phyloP scores from a whole-genome alignment of 2,888 invertebrate genomes.

The Melangyna quadrimaculata region DNA sequence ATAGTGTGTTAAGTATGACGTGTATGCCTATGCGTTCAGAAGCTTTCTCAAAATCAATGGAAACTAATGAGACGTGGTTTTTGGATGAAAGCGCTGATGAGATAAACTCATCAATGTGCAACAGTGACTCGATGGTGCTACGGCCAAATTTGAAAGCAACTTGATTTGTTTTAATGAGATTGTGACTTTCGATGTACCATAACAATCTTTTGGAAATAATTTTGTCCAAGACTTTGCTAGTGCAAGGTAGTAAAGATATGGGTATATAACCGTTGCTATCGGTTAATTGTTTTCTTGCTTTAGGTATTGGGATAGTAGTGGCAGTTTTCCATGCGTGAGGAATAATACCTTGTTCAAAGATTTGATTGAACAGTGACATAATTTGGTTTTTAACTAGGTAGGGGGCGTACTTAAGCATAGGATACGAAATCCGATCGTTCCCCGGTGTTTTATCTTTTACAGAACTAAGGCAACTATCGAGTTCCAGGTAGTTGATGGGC shows the following conservation, averaged over 20 bases:
- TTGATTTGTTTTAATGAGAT: background rate
- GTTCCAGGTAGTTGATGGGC: background rate
- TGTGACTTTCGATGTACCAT: background rate
- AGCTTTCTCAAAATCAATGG: slow-evolving; percentile 44
- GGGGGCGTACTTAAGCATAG: background rate
- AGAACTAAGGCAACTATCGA: background rate
- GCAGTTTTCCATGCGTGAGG: slow-evolving; percentile 28
- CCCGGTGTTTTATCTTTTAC: background rate
- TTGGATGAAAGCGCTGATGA: too few relatives aligned
- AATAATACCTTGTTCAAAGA: slow-evolving; percentile 9
- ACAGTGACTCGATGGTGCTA: too few relatives aligned
- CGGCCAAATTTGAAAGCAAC: too few relatives aligned
- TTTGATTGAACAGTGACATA: background rate
- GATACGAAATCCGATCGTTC: background rate
- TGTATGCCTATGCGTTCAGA: slow-evolving; percentile 14
- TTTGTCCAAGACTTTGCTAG: background rate
- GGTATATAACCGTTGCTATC: slow-evolving; percentile 7
- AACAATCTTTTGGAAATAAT: slow-evolving; percentile 23
- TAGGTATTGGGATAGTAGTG: background rate
- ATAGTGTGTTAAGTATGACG: slow-evolving; percentile 33
- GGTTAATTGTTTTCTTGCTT: background rate
- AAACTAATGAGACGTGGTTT: slow-evolving; percentile 33
- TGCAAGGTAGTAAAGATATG: background rate
- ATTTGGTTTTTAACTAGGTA: background rate
- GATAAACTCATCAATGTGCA: too few relatives aligned